Evolutionary conservation across 2,797 vertebrate species (phyloP).

Genomic region (Parauchenoglanis punctatus): DNA sequence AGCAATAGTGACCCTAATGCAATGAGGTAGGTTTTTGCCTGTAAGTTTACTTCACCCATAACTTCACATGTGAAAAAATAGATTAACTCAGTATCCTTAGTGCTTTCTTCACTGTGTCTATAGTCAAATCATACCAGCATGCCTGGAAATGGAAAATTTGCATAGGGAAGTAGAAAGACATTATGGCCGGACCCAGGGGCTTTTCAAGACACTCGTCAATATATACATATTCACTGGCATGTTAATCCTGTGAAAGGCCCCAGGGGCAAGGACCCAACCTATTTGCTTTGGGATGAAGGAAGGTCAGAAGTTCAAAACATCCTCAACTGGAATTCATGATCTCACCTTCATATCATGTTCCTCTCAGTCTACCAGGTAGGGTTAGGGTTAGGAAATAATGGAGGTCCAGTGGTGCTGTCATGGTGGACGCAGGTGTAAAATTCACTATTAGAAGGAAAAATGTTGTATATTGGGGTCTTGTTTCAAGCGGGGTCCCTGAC

Average conservation of each 20-base stretch:
- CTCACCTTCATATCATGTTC: neutral
- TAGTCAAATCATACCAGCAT: neutral
- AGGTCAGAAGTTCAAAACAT: neutral
- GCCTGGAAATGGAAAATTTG: neutral
- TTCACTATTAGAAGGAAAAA: neutral
- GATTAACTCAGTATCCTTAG: neutral
- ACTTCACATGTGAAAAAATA: neutral
- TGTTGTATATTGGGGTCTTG: neutral
- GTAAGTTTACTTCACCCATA: neutral
- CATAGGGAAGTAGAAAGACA: neutral
- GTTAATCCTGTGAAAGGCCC: neutral
- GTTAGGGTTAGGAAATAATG: neutral
- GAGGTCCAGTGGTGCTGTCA: neutral
- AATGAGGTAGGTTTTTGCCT: neutral
- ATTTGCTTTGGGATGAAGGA: neutral
- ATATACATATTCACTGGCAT: neutral
- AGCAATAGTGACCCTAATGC: neutral
- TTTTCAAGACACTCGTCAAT: neutral
- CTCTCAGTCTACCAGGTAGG: neutral
- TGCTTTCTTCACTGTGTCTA: neutral
- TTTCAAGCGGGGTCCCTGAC: neutral
- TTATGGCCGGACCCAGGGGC: neutral
- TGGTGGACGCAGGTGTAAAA: neutral
- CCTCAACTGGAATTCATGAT: neutral
- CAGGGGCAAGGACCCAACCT: neutral